These are phyloP conservation scores for Neodon shergylaensis DNA, from an alignment of 2,113 vertebrate species.

Conservation along the genomic window DNA sequence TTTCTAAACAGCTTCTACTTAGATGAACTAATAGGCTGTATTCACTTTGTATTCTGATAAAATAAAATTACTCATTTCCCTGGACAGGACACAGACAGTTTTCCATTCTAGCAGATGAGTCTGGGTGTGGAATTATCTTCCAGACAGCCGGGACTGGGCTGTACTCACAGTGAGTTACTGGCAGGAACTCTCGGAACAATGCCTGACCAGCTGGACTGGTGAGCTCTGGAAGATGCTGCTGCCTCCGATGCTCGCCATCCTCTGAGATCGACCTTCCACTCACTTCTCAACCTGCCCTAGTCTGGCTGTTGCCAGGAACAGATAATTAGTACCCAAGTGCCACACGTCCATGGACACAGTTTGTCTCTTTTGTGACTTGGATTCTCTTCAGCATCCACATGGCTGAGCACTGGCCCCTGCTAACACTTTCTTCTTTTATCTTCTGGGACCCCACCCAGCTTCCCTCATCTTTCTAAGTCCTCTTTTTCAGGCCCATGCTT, in stretches of 20 bases:
- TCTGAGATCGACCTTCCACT: not conserved
- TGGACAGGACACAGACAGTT: not conserved
- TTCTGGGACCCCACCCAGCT: not conserved
- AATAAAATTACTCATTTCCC: not conserved
- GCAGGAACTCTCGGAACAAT: slow-evolving; percentile 30
- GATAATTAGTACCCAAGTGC: not conserved
- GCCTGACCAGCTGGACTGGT: not conserved
- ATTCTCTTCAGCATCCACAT: not conserved
- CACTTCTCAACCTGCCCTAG: not conserved
- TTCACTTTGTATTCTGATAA: not conserved
- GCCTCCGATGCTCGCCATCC: not conserved
- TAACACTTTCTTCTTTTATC: not conserved
- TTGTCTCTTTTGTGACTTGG: not conserved
- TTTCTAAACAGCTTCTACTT: not conserved
- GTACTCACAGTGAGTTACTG: not conserved
- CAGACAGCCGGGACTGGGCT: not conserved
- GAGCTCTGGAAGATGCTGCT: not conserved
- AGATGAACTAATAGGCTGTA: not conserved
- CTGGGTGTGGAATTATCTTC: not conserved
- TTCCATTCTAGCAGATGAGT: not conserved
- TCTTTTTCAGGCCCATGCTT: not conserved
- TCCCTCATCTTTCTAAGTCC: not conserved
- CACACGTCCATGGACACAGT: not conserved
- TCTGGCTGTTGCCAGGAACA: not conserved
- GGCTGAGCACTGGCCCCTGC: not conserved